phyloP scores from a whole-genome alignment of 2,113 vertebrate species.

The Lepus americanus region DNA sequence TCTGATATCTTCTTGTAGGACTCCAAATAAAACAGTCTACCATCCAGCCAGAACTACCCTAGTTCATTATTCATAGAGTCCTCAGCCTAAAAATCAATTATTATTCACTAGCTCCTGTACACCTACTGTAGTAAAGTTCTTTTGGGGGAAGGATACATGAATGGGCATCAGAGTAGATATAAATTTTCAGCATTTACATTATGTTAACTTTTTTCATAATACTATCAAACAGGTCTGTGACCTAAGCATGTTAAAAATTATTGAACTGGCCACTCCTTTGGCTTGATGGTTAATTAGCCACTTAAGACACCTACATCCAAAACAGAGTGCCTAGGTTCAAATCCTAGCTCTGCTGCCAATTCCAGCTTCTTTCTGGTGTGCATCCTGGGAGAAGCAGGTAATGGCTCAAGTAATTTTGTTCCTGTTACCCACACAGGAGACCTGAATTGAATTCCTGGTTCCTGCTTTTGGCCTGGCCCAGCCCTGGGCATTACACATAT shows the following conservation, averaged over 20 bases:
- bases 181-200: neutral
- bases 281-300: too few species aligned
- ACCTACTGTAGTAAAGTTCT: neutral
- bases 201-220: neutral
- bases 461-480: too few species aligned
- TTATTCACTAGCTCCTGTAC: neutral
- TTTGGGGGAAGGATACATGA: neutral
- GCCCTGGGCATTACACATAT: too few species aligned
- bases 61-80: neutral
- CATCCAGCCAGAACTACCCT: neutral
- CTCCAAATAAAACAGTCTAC: neutral
- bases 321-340: too few species aligned
- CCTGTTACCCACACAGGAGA: too few species aligned
- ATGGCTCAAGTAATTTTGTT: too few species aligned
- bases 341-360: too few species aligned
- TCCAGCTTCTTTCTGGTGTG: too few species aligned
- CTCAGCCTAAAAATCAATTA: neutral
- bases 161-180: neutral
- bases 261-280: neutral
- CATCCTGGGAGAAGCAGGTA: too few species aligned
- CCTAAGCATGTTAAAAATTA: conserved; percentile 25
- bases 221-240: neutral
- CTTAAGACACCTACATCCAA: too few species aligned
- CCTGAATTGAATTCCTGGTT: too few species aligned
- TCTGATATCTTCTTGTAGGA: neutral